Base-by-base conservation (phyloP, 2,113 vertebrate species). In the Pangasianodon gigas region DNA sequence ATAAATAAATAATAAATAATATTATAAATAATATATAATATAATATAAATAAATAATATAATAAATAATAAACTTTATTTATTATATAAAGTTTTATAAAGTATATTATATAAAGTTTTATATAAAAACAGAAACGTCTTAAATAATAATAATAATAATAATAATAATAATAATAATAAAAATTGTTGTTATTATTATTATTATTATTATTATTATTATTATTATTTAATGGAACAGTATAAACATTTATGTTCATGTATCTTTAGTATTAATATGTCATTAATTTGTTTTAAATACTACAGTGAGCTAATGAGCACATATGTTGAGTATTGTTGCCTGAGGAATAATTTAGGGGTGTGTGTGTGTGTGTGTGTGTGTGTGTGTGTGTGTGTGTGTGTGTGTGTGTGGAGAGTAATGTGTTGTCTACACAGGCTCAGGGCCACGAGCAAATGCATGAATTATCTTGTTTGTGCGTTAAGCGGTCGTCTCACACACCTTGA, bases 401-500 rank as follows among this genome's bases (percentile, higher is more conserved):
- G 44, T 54, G 89, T 81, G 67, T 87, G 83, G 93, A 90, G 94
- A 93, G 93, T 94, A 93, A 94, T 94, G 91, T 94, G 93, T 93
- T 92, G 86, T 92, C n/a, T 41, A 24, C 32, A 60, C 52, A 60
- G 19, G 93, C 94, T 94, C 24, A 89, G 90, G 93, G 95, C 92
- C 71, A 89, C 48, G 87, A 92, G 87, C 93, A 93, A 75, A 90
- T 90, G 86, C 91, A 87, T 84, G 90, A 88, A 94, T 94, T 93
- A 91, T 90, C 91, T 93, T 95, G 92, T 94, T 93, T 92, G 86
- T 90, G 90, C 83, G 69, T 89, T 75, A 87, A 85, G 82, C 87
- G 69, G 56, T 93, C 84, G 93, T 89, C 32, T 79, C 92, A 94
- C 92, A 93, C 92, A 95, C 94, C 93, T 96, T 94, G 93, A 95